Conservation (phyloP, 2,797 vertebrate species). For the Urophycis tenuis region DNA sequence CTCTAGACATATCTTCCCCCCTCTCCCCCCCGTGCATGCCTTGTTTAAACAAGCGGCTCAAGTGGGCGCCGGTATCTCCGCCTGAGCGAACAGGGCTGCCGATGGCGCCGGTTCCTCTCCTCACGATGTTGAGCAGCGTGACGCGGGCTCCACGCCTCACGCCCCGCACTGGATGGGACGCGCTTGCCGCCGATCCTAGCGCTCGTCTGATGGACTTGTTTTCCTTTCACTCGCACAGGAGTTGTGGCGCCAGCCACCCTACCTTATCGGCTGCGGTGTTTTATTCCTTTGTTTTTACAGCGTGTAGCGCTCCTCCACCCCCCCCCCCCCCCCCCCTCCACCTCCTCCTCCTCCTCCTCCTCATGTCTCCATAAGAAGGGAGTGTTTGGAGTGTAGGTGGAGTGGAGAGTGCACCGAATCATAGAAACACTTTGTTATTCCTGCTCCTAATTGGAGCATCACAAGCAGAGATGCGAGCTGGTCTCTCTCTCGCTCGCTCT, state of each 20-base stretch:
- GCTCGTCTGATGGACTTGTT: no score
- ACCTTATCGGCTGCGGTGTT: no score
- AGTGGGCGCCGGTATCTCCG: background rate
- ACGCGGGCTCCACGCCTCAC: background rate
- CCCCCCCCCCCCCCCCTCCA: no score
- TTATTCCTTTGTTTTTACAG: background rate
- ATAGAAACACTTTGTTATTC: background rate
- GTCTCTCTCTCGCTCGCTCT: background rate
- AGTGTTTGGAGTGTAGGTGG: slow-evolving; percentile 3
- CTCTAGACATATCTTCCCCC: background rate
- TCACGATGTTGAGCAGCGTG: background rate
- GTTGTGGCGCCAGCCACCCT: background rate
- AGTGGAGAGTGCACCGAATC: background rate
- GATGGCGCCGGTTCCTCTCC: background rate
- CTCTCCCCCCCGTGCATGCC: background rate
- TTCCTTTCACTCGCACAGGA: no score
- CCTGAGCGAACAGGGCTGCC: background rate
- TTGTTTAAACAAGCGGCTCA: background rate
- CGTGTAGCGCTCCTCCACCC: background rate
- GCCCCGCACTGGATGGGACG: background rate
- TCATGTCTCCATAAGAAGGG: background rate
- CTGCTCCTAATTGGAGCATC: slow-evolving; percentile 10
- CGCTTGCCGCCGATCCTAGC: no score
- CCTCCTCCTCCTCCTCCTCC: background rate
- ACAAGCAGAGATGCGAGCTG: slow-evolving; percentile 1